Conservation (phyloP, 2,113 vertebrate species). For the Piprites chloris region DNA sequence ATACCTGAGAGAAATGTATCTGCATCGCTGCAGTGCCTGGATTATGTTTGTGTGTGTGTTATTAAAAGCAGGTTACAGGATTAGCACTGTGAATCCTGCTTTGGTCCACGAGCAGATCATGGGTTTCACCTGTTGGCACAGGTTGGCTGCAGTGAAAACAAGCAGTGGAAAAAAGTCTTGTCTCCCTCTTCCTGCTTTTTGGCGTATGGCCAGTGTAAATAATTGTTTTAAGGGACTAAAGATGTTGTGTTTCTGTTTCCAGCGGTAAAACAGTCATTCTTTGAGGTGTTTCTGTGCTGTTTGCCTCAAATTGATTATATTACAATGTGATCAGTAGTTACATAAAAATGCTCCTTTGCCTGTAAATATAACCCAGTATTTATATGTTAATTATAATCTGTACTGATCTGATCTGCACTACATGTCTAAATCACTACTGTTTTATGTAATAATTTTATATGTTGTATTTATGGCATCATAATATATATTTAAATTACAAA, state of each 20-base stretch:
- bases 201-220: neutral
- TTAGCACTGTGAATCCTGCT: neutral
- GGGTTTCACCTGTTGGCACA: neutral
- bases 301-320: neutral
- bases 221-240: neutral
- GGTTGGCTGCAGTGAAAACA: neutral
- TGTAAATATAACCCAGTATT: neutral
- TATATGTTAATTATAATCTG: neutral
- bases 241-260: slow-evolving; percentile 14
- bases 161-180: neutral
- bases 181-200: neutral
- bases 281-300: neutral
- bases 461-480: neutral
- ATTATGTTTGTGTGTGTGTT: neutral
- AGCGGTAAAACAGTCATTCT: neutral
- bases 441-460: neutral
- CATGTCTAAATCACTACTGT: neutral
- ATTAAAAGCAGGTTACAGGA: neutral
- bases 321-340: neutral
- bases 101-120: neutral
- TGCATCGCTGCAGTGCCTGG: neutral
- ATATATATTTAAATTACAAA: no score
- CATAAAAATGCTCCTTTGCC: neutral
- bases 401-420: neutral
- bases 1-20: neutral